Conservation (phyloP, 2,797 vertebrate genomes). For the Syndactyla subalaris region DNA sequence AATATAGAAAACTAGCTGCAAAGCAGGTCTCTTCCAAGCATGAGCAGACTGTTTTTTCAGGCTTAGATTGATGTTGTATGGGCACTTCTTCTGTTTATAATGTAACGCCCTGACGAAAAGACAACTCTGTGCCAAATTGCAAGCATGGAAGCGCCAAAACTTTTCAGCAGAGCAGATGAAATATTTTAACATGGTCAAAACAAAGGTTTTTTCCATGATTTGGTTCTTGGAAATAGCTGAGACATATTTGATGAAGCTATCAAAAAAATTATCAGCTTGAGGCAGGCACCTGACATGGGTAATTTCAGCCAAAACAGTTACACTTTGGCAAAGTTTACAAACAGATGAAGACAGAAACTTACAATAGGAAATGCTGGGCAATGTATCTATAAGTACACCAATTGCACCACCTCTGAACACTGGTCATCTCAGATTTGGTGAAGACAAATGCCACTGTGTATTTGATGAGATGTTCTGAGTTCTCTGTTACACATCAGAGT, state of each 20-base stretch:
- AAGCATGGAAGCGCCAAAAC: not conserved
- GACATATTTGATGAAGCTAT: not conserved
- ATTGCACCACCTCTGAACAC: not conserved
- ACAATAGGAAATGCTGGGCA: not conserved
- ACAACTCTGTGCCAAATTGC: conserved; percentile 17
- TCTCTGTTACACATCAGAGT: not conserved
- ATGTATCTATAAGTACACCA: not conserved
- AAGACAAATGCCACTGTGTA: not conserved
- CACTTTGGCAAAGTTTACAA: conserved; percentile 4
- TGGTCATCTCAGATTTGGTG: not conserved
- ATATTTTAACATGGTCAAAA: conserved; percentile 26
- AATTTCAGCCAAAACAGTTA: conserved; percentile 34
- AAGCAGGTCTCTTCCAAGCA: not conserved
- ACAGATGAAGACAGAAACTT: not conserved
- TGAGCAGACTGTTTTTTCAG: not conserved
- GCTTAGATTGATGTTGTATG: not conserved
- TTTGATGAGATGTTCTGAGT: not conserved
- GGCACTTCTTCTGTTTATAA: conserved; percentile 37
- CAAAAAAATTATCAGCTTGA: conserved; percentile 12
- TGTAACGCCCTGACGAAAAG: not conserved
- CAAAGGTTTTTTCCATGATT: conserved; percentile 1
- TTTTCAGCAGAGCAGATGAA: conserved; percentile 1
- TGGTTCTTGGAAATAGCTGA: conserved; percentile 21
- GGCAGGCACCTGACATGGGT: conserved; percentile 38
- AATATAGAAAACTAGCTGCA: not conserved